Evolutionary conservation across 2,797 vertebrate genomes (phyloP).

Genomic region (Helarctos malayanus): DNA sequence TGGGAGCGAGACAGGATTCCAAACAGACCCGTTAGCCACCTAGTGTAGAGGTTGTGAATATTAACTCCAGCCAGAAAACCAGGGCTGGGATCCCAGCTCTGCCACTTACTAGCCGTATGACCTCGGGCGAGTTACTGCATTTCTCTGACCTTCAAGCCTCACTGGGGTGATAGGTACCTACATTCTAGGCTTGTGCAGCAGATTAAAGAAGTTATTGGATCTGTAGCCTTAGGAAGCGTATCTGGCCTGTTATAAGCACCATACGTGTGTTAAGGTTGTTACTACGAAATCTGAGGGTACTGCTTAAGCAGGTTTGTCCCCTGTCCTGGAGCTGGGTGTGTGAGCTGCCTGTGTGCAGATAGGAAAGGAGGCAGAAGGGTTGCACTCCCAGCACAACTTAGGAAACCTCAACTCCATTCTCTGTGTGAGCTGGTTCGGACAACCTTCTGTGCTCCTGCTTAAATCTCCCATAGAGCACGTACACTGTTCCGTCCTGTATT

Average conservation of each 20-base stretch:
- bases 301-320: neutral
- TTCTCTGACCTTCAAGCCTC: neutral
- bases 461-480: neutral
- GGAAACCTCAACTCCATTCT: neutral
- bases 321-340: neutral
- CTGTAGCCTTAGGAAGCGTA: neutral
- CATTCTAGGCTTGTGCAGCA: neutral
- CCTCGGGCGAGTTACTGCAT: neutral
- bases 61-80: neutral
- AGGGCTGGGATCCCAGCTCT: neutral
- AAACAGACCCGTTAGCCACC: neutral
- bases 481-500: neutral
- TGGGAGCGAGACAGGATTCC: neutral
- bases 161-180: neutral
- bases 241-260: neutral
- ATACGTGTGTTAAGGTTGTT: no score
- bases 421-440: neutral
- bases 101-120: neutral
- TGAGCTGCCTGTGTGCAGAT: neutral
- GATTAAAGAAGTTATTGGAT: neutral
- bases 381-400: neutral
- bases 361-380: neutral
- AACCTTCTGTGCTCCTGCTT: neutral
- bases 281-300: neutral
- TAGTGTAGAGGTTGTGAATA: neutral